Conservation (phyloP, 2,797 vertebrate genomes). For the Crocidura indochinensis region DNA sequence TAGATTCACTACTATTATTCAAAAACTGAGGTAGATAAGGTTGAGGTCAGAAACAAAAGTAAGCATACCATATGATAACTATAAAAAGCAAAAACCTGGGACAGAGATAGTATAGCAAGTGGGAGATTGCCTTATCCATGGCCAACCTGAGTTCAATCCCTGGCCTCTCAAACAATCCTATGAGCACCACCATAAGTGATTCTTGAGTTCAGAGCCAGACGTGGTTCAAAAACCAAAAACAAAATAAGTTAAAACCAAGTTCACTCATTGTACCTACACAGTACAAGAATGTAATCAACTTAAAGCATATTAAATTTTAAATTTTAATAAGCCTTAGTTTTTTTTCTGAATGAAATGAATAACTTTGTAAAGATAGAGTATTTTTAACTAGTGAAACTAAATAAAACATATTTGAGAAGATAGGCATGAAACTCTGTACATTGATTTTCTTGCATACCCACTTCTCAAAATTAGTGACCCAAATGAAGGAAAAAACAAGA, state of each 20-base stretch:
- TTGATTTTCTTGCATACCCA: neutral
- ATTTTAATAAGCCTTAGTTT: conserved; percentile 17
- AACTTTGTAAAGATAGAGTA: neutral
- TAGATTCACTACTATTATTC: no score
- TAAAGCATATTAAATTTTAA: conserved; percentile 17
- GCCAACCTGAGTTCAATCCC: no score
- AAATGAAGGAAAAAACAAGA: neutral
- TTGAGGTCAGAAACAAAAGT: no score
- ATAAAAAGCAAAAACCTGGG: no score
- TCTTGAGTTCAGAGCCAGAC: neutral
- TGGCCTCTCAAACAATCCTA: no score
- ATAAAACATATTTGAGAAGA: conserved; percentile 43
- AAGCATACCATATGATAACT: no score
- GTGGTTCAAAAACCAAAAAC: neutral
- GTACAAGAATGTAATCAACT: neutral
- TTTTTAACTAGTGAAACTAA: neutral
- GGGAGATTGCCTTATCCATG: no score
- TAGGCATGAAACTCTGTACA: neutral
- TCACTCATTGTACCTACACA: neutral
- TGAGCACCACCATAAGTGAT: no score
- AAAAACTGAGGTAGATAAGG: no score
- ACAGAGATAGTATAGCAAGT: no score
- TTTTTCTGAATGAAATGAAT: conserved; percentile 43
- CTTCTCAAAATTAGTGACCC: neutral
- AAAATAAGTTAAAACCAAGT: neutral